These are phyloP conservation scores for Erebia aethiops DNA, from an alignment of 2,888 invertebrate genomes.

Conservation along the genomic window DNA sequence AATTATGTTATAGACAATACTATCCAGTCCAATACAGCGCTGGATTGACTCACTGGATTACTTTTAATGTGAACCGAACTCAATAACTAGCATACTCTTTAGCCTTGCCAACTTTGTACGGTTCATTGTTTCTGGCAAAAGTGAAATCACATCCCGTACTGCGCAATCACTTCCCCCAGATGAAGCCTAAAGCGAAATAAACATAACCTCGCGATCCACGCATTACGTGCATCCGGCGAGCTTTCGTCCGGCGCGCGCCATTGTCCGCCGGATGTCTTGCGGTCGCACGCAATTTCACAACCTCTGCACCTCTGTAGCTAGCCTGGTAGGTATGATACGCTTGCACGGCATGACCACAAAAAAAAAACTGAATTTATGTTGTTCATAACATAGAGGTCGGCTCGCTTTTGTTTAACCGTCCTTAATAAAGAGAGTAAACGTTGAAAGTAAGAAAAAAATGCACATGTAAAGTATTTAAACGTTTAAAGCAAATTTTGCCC, in stretches of 20 bases:
- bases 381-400: too few relatives aligned
- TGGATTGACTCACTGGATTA: too few relatives aligned
- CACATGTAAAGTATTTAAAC: background rate
- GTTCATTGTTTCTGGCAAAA: conserved; percentile 13
- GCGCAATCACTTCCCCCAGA: conserved; percentile 33
- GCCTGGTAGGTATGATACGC: conserved; percentile 57
- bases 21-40: too few relatives aligned
- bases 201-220: conserved; percentile 66
- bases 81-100: background rate
- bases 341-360: conserved; percentile 28
- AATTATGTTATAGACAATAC: too few relatives aligned
- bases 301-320: conserved; percentile 65
- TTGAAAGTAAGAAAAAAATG: background rate
- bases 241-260: conserved; percentile 68
- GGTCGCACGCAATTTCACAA: conserved; percentile 82
- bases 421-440: background rate
- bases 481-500: background rate
- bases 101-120: conserved; percentile 9
- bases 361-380: conserved; percentile 6
- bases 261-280: conserved; percentile 81
- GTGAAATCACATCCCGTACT: conserved; percentile 27
- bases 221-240: conserved; percentile 76
- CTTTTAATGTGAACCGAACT: too few relatives aligned
- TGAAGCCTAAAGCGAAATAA: conserved; percentile 44
- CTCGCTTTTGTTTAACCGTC: background rate